Conservation (phyloP, 2,797 vertebrate genomes). For the Cossypha polioptera region DNA sequence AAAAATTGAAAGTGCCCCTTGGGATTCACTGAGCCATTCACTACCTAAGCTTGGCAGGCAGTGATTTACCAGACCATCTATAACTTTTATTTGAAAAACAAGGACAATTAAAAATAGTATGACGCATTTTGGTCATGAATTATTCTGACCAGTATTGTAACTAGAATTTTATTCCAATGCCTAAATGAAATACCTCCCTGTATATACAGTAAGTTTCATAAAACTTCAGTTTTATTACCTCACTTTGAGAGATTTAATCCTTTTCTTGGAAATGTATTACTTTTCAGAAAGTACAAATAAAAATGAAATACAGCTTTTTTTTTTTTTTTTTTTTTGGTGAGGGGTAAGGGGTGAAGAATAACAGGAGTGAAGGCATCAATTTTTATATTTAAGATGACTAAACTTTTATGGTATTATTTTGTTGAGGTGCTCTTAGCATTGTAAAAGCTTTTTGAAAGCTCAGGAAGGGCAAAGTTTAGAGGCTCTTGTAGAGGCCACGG, state of each 20-base stretch:
- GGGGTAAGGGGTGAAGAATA: background rate
- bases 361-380: background rate
- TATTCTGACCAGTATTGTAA: slow-evolving; percentile 58
- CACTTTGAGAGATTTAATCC: slow-evolving; percentile 50
- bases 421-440: background rate
- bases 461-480: background rate
- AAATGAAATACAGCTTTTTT: slow-evolving; percentile 26
- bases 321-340: background rate
- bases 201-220: slow-evolving; percentile 53
- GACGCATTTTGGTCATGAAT: slow-evolving; percentile 48
- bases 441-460: background rate
- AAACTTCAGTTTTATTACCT: slow-evolving; percentile 45
- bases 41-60: background rate
- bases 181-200: slow-evolving; percentile 54
- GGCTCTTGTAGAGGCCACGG: background rate
- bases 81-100: slow-evolving; percentile 58
- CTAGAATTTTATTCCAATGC: slow-evolving; percentile 36
- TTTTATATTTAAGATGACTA: background rate
- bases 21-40: slow-evolving; percentile 16
- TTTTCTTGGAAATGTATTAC: slow-evolving; percentile 37
- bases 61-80: slow-evolving; percentile 32
- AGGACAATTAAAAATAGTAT: slow-evolving; percentile 63
- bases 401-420: background rate
- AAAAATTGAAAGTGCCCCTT: slow-evolving; percentile 11
- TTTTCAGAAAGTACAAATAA: slow-evolving; percentile 54